Percentiles rank a stretch among this genome's conserved stretches.
phyloP scores from a whole-genome alignment of 2,113 vertebrate species.

The Arothron firmamentum region DNA sequence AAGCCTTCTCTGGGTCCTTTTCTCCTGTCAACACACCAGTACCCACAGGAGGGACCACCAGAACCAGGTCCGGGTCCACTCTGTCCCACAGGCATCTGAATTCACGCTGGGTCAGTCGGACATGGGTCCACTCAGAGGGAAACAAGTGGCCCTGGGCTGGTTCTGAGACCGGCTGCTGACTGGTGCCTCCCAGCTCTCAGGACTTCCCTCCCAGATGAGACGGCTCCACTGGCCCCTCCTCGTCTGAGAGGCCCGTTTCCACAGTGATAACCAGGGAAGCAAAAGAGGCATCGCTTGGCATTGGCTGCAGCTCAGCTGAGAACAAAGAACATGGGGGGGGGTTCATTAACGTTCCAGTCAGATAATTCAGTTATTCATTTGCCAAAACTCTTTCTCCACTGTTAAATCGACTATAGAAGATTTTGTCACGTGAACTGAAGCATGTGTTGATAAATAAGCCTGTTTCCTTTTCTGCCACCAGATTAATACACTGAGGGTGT shows the following conservation, averaged over 20 bases:
- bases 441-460: no score
- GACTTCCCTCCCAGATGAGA: constrained; percentile 57
- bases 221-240: constrained; percentile 54
- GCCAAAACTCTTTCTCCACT: no score
- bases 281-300: constrained; percentile 61
- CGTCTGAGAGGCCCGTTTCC: constrained; percentile 66
- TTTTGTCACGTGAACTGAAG: no score
- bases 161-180: background rate
- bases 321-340: background rate
- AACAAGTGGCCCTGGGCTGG: background rate
- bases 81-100: background rate
- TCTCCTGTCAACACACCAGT: background rate
- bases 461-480: no score
- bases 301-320: constrained; percentile 69
- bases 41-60: background rate
- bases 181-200: constrained; percentile 40
- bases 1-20: background rate
- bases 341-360: background rate
- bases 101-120: background rate
- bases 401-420: no score
- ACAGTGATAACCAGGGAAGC: constrained; percentile 67
- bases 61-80: background rate
- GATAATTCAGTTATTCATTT: background rate
- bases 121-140: background rate
- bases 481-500: no score